Evolutionary conservation across 2,888 invertebrate species (phyloP), one percentile per base, ranked within the genome.

Genomic region (Unio pictorum): DNA sequence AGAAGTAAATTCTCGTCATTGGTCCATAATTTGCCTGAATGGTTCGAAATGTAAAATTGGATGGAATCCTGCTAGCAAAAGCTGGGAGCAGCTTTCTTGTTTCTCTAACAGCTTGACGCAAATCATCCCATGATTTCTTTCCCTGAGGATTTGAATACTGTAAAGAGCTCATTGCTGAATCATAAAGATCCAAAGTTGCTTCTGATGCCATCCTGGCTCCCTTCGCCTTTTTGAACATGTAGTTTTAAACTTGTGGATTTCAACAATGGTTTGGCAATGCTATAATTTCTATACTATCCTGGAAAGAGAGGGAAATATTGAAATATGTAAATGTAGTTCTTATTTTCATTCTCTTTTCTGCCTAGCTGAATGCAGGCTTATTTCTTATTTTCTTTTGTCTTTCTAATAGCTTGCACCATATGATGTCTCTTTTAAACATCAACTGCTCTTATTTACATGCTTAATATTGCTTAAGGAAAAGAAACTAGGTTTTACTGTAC

Each of bases 1-100:
- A 92, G 89, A 97, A 98, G 90, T 97, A 98, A 84, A 97, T 94
- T 84, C 79, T 74, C 18, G 93, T 95, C 81, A 79, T 74, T 15
- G 73, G 66, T 8, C 86, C 88, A 65, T 73, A 64, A 34, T 83
- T 81, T 1, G 82, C 82, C 4, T 83, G 66, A 28, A 85, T 73
- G 11, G 81, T 82, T 20, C 88, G 78, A 69, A 90, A 90, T 54
- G 83, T 84, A 74, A 90, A 90, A 34, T 70, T 78, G 23, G 84
- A 81, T 7, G 90, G 90, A 11, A 88, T 83, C 54, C 85, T 84
- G 68, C 86, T 86, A 20, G 86, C 84, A 23, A 89, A 77, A 45
- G 82, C 76, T 7, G 86, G 84, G 17, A 88, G 79, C 6, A 87
- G 79, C 67, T 87, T 85, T 7, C 88, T 81, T 5, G 89, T 87